These are phyloP conservation scores for Spinibarbus caldwelli DNA, from an alignment of 2,797 vertebrate genomes.

Conservation along the genomic window DNA sequence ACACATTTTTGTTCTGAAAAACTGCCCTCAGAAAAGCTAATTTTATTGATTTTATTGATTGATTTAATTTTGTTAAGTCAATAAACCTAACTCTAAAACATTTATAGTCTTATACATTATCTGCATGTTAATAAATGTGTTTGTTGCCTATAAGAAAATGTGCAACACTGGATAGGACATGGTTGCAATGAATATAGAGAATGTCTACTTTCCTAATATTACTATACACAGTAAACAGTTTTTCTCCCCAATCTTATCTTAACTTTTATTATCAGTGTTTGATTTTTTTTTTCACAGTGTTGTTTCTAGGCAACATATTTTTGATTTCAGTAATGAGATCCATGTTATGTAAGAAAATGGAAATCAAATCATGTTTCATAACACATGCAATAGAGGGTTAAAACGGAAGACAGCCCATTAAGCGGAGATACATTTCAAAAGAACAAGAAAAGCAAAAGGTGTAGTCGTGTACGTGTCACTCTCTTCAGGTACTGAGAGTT, in stretches of 20 bases:
- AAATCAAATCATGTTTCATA: conserved; percentile 10
- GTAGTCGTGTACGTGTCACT: background rate
- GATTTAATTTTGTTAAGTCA: background rate
- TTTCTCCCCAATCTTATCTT: background rate
- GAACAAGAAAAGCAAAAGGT: conserved; percentile 4
- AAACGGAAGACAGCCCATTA: background rate
- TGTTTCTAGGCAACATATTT: conserved; percentile 31
- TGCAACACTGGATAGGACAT: background rate
- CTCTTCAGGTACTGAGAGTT: conserved; percentile 16
- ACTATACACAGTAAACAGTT: background rate
- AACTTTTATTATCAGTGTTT: background rate
- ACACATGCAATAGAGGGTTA: background rate
- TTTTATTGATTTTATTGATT: background rate
- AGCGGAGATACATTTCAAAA: background rate
- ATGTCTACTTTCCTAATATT: background rate
- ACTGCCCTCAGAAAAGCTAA: background rate
- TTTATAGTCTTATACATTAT: background rate
- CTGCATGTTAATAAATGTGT: background rate
- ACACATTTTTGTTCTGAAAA: background rate
- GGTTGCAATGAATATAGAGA: background rate
- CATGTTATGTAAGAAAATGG: conserved; percentile 1
- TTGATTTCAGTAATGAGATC: conserved; percentile 23
- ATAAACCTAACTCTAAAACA: background rate
- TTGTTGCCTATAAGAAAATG: background rate
- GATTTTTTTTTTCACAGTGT: background rate